Evolutionary conservation across 2,113 vertebrate genomes (phyloP).

Genomic region (Ramphastos sulfuratus): DNA sequence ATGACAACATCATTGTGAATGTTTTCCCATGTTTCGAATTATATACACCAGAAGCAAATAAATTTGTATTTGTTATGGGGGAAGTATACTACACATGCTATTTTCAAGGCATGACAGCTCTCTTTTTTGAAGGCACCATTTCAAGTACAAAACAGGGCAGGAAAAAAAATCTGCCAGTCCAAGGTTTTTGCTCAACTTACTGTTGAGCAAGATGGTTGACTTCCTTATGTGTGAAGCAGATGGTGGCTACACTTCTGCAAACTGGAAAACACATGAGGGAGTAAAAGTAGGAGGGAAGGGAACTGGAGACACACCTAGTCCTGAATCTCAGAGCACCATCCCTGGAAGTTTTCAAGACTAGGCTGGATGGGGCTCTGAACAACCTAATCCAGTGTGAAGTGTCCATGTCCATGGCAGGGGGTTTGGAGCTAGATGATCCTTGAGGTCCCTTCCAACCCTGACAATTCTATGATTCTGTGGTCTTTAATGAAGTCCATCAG

Average conservation of each 20-base stretch:
- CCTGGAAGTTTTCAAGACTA: too few relatives aligned
- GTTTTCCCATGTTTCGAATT: background rate
- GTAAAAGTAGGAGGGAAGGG: background rate
- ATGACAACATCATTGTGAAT: background rate
- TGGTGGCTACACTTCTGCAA: background rate
- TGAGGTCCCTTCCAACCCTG: too few relatives aligned
- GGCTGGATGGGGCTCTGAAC: too few relatives aligned
- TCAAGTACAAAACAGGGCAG: background rate
- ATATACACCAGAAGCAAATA: background rate
- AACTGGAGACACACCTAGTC: background rate
- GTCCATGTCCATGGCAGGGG: too few relatives aligned
- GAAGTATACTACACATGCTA: background rate
- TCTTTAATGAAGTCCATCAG: background rate
- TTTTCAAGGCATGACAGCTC: background rate
- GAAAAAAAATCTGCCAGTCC: background rate
- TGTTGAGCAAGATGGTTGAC: background rate
- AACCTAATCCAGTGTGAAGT: too few relatives aligned
- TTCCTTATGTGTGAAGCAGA: background rate
- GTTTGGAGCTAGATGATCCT: too few relatives aligned
- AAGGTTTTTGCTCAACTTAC: background rate
- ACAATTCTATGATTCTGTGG: too few relatives aligned
- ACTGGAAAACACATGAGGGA: background rate
- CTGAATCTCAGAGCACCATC: too few relatives aligned
- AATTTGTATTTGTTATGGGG: background rate
- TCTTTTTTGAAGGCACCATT: background rate